phyloP scores from a whole-genome alignment of 2,797 vertebrate species.

The Denticeps clupeoides region DNA sequence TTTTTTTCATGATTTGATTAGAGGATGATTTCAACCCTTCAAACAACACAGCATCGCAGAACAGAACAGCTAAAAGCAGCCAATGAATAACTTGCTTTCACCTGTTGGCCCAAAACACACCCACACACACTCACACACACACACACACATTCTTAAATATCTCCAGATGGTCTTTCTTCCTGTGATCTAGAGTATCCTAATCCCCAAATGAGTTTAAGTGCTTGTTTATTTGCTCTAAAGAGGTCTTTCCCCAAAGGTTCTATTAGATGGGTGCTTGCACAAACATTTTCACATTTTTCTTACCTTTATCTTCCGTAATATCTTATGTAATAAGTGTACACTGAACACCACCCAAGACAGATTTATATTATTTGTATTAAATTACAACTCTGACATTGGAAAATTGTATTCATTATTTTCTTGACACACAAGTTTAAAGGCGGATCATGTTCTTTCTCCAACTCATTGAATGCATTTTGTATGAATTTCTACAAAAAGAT shows the following conservation, averaged over 20 bases:
- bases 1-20: no score
- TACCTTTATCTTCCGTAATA: not conserved
- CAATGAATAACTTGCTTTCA: slow-evolving; percentile 10
- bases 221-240: slow-evolving; percentile 42
- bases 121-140: slow-evolving; percentile 1
- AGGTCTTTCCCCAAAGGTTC: slow-evolving; percentile 28
- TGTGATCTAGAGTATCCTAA: slow-evolving; percentile 39
- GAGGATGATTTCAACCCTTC: slow-evolving; percentile 30
- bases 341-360: no score
- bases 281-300: not conserved
- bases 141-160: slow-evolving; percentile 28
- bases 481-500: not conserved
- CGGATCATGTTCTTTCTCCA: no score
- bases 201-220: slow-evolving; percentile 44
- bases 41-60: slow-evolving; percentile 17
- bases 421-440: no score
- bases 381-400: no score
- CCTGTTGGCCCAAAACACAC: slow-evolving; percentile 13
- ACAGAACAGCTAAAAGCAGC: slow-evolving; percentile 13
- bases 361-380: no score
- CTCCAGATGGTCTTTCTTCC: slow-evolving; percentile 44
- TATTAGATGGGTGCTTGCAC: not conserved
- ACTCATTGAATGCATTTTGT: no score
- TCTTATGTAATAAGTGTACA: slow-evolving; percentile 16
- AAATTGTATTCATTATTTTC: no score